A percentile compares a stretch with the other conserved stretches of the same genome.
These are phyloP conservation scores for Brachypalpus laphriformis DNA, from an alignment of 2,888 invertebrate genomes.

Conservation along the genomic window DNA sequence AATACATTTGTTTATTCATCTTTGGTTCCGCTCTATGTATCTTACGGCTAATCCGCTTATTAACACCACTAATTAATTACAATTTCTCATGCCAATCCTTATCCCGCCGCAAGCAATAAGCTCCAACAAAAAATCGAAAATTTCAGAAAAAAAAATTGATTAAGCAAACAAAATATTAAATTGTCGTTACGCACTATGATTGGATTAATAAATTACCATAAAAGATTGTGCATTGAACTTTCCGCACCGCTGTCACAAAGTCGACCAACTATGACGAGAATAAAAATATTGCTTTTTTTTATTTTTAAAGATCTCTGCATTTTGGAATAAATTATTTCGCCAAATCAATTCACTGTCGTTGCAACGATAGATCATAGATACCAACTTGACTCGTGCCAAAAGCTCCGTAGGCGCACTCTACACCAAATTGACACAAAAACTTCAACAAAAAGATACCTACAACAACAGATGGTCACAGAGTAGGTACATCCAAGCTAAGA, in stretches of 20 bases:
- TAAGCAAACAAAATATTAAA: slow-evolving; percentile 27
- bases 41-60: background rate
- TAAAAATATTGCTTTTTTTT: background rate
- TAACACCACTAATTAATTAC: slow-evolving; percentile 30
- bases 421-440: slow-evolving; percentile 8
- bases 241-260: background rate
- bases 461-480: slow-evolving; percentile 59
- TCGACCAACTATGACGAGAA: background rate
- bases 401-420: slow-evolving; percentile 43
- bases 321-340: slow-evolving; percentile 48
- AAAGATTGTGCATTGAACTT: slow-evolving; percentile 45
- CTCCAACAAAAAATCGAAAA: background rate
- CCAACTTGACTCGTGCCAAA: slow-evolving; percentile 63
- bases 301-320: slow-evolving; percentile 19
- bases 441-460: background rate
- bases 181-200: slow-evolving; percentile 60
- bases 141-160: background rate
- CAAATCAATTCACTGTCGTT: slow-evolving; percentile 32
- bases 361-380: slow-evolving; percentile 16
- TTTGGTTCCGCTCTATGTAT: background rate
- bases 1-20: background rate
- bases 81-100: slow-evolving; percentile 14
- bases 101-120: background rate
- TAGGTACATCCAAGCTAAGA: background rate
- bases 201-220: slow-evolving; percentile 66